Evolutionary conservation across 2,113 vertebrate species (phyloP), one percentile per base, ranked within the genome.

Genomic region (Erythrocercus mccallii): DNA sequence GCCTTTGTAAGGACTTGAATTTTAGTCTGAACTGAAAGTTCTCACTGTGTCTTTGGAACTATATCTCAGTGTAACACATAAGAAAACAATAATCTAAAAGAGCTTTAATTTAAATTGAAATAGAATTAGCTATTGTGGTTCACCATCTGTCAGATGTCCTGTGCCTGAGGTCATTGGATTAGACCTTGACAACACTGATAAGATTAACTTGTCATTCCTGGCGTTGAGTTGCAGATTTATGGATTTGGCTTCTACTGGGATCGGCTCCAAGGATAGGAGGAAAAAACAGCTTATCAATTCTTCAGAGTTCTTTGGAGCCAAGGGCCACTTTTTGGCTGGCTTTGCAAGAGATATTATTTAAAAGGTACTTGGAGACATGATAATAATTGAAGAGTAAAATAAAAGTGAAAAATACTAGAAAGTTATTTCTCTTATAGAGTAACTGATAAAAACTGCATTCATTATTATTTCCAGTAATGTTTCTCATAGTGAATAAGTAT

Each of bases 261-360:
- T 42, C 86, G 88, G 86, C 65, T 96, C 57, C 76, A 92, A 92
- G 87, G 69, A 88, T 21, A 96, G 81, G 54, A 97, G 70, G 81
- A 81, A 97, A 97, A 97, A 98, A 93, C 81, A 97, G 90, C 48
- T 96, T 97, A 95, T 97, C 97, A 97, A 97, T 98, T 97, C 88
- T 97, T 96, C 95, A 90, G 92, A 15, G 65, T 86, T 91, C 88
- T 90, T 95, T 95, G 61, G 86, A 97, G 92, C 91, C 92, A 94
- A 97, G 54, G 90, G 64, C 31, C 90, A 91, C 90, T 95, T 91
- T 92, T 91, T 69, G 8, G 66, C 83, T 95, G 69, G 25, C 74
- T 95, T 97, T 95, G 84, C 53, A 95, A 97, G 38, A 27, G 72
- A n/a, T 90, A 37, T 86, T 95, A 79, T 96, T 98, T 97, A 94